phyloP scores from a whole-genome alignment of 37 sponge, comb jelly and placozoan species.

The Eunapius fragilis region DNA sequence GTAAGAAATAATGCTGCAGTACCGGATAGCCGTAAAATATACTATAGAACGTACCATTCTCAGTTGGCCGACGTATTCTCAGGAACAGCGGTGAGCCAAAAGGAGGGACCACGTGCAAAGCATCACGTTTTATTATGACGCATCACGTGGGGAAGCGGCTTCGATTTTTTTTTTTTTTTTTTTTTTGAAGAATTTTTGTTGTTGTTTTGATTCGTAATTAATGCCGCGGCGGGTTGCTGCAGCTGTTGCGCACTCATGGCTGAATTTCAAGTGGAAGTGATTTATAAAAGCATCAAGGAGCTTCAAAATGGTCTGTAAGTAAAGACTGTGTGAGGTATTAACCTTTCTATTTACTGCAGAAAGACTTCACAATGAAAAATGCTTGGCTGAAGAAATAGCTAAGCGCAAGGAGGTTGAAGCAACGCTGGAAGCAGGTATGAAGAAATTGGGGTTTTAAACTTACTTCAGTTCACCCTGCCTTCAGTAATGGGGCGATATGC shows the following conservation, averaged over 20 bases:
- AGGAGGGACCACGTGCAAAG: conserved; percentile 25
- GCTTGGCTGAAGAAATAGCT: conserved; percentile 29
- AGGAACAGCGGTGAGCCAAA: conserved; percentile 88
- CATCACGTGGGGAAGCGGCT: not conserved
- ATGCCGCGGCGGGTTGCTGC: conserved; percentile 10
- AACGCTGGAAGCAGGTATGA: conserved; percentile 9
- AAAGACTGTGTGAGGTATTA: not conserved
- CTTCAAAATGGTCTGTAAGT: conserved; percentile 45
- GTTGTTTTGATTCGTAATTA: not conserved
- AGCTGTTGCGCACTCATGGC: conserved; percentile 19
- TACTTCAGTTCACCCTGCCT: not conserved
- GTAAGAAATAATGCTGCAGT: not conserved
- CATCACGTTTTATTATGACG: not conserved
- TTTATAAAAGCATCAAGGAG: conserved; percentile 48
- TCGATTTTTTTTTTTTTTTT: no score
- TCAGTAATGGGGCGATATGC: not conserved
- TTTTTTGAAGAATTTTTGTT: no score
- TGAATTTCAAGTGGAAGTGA: conserved; percentile 46
- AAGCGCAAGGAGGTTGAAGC: conserved; percentile 40
- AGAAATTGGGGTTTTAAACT: no score
- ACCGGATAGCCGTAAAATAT: not conserved
- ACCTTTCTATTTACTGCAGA: conserved; percentile 6
- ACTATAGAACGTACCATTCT: conserved; percentile 12
- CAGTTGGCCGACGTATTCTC: conserved; percentile 78
- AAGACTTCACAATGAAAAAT: conserved; percentile 31